Evolutionary conservation across 2,797 vertebrate genomes (phyloP).

Genomic region (Karalla daura): DNA sequence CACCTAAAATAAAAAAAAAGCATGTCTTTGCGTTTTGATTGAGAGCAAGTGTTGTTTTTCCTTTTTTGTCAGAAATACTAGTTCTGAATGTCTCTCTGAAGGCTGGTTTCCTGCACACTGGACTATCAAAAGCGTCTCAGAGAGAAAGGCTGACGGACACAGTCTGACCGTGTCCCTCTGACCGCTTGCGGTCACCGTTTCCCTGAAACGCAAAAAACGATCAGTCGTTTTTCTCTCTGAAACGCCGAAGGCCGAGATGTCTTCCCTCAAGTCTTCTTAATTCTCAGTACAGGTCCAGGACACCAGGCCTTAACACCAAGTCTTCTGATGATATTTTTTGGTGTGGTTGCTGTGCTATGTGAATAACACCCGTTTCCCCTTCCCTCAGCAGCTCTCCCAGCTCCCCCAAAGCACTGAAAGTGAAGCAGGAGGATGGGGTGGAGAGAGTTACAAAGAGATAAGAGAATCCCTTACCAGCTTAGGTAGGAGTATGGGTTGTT

Average conservation of each 20-base stretch:
- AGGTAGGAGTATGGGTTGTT: slow-evolving; percentile 91
- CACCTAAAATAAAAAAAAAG: neutral
- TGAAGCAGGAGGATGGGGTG: slow-evolving; percentile 89
- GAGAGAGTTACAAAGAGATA: slow-evolving; percentile 90
- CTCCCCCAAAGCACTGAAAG: slow-evolving; percentile 89
- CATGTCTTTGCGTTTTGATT: neutral
- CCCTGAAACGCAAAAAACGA: neutral
- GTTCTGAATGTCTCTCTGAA: neutral
- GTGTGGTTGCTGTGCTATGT: slow-evolving; percentile 72
- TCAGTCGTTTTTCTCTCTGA: neutral
- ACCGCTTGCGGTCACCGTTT: neutral
- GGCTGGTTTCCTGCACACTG: slow-evolving; percentile 24
- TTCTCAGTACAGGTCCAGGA: slow-evolving; percentile 11
- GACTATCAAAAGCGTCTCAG: slow-evolving; percentile 2
- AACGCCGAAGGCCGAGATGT: neutral
- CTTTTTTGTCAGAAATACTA: neutral
- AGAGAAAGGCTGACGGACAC: neutral
- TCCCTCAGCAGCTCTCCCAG: slow-evolving; percentile 90
- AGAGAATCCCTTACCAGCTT: slow-evolving; percentile 88
- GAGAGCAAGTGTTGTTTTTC: neutral
- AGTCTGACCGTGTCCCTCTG: slow-evolving; percentile 10
- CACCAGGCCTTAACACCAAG: slow-evolving; percentile 19
- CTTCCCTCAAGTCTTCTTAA: neutral
- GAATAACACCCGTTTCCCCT: slow-evolving; percentile 88
- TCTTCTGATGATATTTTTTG: slow-evolving; percentile 20